A percentile compares a stretch with the other conserved stretches of the same genome.
phyloP scores from a whole-genome alignment of 2,797 vertebrate genomes.

The Fistularia commersonii region DNA sequence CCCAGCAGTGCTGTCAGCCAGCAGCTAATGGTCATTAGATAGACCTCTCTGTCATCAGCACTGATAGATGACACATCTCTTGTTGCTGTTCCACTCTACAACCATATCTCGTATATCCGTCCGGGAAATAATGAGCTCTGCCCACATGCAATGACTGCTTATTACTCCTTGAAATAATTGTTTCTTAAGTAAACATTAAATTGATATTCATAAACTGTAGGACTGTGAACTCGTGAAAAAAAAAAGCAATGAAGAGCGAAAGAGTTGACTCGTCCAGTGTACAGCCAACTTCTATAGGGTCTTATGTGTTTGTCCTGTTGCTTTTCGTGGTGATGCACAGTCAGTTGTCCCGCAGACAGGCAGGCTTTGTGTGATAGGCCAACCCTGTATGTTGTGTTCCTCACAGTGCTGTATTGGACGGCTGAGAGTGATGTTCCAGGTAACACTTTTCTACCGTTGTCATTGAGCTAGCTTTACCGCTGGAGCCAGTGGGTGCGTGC shows the following conservation, averaged over 20 bases:
- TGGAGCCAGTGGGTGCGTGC: constrained; percentile 45
- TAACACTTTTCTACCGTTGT: constrained; percentile 63
- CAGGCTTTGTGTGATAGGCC: constrained; percentile 74
- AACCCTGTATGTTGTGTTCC: constrained; percentile 78
- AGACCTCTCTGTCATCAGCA: constrained; percentile 70
- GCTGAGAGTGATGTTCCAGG: constrained; percentile 81
- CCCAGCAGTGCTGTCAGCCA: constrained; percentile 74
- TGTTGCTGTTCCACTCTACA: constrained; percentile 65
- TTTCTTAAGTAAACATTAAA: constrained; percentile 65
- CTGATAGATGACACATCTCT: constrained; percentile 73
- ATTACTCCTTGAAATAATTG: constrained; percentile 68
- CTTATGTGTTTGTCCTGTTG: constrained; percentile 46
- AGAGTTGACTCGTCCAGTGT: constrained; percentile 14
- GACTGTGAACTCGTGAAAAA: constrained; percentile 16
- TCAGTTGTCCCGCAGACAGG: constrained; percentile 56
- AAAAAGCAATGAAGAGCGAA: constrained; percentile 8
- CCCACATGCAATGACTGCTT: constrained; percentile 58
- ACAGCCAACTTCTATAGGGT: constrained; percentile 23
- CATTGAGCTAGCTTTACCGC: constrained; percentile 53
- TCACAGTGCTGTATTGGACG: constrained; percentile 85
- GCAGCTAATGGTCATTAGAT: constrained; percentile 77
- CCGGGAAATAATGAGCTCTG: constrained; percentile 70
- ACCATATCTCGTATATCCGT: constrained; percentile 67
- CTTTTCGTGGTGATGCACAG: constrained; percentile 50
- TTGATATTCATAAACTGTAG: constrained; percentile 55